Conservation (phyloP, 2,888 invertebrate genomes). For the Glaucopsyche alexis region DNA sequence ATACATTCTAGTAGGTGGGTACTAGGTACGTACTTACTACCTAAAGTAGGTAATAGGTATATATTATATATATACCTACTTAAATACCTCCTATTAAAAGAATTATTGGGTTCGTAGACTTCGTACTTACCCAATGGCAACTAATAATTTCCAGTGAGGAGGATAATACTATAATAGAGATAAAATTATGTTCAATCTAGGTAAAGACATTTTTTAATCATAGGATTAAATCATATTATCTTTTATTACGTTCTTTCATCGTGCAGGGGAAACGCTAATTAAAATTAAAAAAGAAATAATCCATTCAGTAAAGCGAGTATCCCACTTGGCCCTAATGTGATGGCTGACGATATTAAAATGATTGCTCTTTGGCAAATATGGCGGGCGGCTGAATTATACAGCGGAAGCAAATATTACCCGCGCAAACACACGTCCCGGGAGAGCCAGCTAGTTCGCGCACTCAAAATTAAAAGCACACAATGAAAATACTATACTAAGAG, state of each 20-base stretch:
- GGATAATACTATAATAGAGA: too few relatives aligned
- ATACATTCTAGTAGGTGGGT: too few relatives aligned
- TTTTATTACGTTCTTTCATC: neutral
- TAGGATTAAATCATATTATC: neutral
- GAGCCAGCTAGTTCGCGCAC: slow-evolving; percentile 82
- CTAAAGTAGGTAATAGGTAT: too few relatives aligned
- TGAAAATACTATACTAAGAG: slow-evolving; percentile 78
- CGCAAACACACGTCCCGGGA: slow-evolving; percentile 80
- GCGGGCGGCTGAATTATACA: slow-evolving; percentile 82
- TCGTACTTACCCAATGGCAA: too few relatives aligned
- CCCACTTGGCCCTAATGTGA: slow-evolving; percentile 74
- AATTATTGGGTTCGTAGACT: too few relatives aligned
- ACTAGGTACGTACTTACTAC: too few relatives aligned
- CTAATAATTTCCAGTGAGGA: too few relatives aligned
- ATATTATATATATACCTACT: too few relatives aligned
- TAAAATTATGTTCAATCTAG: neutral
- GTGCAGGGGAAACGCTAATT: slow-evolving; percentile 45
- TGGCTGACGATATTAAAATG: slow-evolving; percentile 82
- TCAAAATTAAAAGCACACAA: slow-evolving; percentile 84
- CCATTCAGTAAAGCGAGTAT: slow-evolving; percentile 65
- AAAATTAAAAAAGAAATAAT: slow-evolving; percentile 69
- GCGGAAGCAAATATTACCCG: slow-evolving; percentile 82
- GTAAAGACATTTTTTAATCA: slow-evolving; percentile 28
- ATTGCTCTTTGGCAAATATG: slow-evolving; percentile 83
- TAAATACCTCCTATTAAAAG: too few relatives aligned